Evolutionary conservation across 2,888 invertebrate species (phyloP), one percentile per base, ranked within the genome.

Genomic region (Nemurella pictetii): DNA sequence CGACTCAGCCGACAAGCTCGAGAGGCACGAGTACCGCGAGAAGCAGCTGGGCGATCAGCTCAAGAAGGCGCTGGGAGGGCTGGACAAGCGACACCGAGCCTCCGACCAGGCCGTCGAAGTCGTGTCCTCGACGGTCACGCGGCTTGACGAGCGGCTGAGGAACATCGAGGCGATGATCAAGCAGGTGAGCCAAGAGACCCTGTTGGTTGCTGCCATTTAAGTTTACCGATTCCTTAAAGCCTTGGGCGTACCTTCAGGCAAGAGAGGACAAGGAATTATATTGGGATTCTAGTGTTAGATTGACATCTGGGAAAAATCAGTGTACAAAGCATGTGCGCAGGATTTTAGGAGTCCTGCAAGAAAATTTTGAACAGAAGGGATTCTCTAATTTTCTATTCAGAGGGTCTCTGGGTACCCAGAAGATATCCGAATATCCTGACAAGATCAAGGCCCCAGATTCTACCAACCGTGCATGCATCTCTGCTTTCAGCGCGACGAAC

Each of bases 21-120:
- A 97, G 89, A 91, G 97, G 25, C 97, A 97, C 90, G 97, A 97
- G 89, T 94, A 93, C 88, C 92, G 97, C 15, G 96, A 97, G 89
- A 93, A 95, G 87, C 94, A 94, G 0, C 90, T 96, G 28, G 96
- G 96, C 0, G 96, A 97, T 85, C 93, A 95, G 87, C 89, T 96
- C 83, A 96, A 96, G 90, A 95, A 95, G 89, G 93, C 94, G 82
- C 90, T 97, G 86, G 90, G 92, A 0, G 91, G 93, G 0, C 89
- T 97, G 80, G 96, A 96, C 87, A 96, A 95, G 89, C 93, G 95
- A 84, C 94, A 95, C 87, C 92, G 94, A 87, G 92, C 92, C 0
- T 90, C 95, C 77, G 95, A 95, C 87, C 86, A 88, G 36, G 88
- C 94, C 94, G 0, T 89, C 80, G 89, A 89, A 55, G 87, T 87